These are phyloP conservation scores for Machimus rusticus DNA, from an alignment of 2,888 invertebrate genomes.

Conservation along the genomic window DNA sequence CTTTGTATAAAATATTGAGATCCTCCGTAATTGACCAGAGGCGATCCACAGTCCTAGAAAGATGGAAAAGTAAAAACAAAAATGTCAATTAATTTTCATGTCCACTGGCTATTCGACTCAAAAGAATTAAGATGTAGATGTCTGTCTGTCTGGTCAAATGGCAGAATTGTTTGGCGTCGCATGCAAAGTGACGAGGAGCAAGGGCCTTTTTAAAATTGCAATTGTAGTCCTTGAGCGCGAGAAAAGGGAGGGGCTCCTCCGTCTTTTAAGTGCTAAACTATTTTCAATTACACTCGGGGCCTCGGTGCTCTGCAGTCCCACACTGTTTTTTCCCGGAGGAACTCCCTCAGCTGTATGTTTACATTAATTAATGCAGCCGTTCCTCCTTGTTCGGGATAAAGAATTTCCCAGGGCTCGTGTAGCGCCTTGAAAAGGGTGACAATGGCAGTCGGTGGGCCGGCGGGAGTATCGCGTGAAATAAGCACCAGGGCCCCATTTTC, in stretches of 20 bases:
- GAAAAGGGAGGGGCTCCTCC: neutral
- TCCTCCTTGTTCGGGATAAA: neutral
- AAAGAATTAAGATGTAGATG: neutral
- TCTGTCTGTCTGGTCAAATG: neutral
- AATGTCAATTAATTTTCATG: neutral
- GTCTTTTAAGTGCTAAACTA: slow-evolving; percentile 8
- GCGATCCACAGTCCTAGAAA: slow-evolving; percentile 73
- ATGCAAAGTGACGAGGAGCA: neutral
- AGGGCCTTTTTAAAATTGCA: neutral
- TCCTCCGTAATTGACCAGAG: slow-evolving; percentile 88
- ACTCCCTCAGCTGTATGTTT: neutral
- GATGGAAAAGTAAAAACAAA: neutral
- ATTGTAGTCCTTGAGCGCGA: neutral
- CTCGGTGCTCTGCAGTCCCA: neutral
- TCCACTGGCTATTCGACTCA: neutral
- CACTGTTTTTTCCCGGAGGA: neutral
- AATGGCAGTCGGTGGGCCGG: neutral
- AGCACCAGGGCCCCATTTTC: neutral
- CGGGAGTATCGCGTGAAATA: neutral
- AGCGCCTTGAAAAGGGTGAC: neutral
- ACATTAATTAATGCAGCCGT: slow-evolving; percentile 26
- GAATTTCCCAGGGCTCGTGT: neutral
- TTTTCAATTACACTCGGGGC: slow-evolving; percentile 21
- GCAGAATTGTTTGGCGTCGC: neutral
- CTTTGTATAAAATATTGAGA: slow-evolving; percentile 86